Conservation (phyloP, 2,888 invertebrate species). For the Amiota minor region DNA sequence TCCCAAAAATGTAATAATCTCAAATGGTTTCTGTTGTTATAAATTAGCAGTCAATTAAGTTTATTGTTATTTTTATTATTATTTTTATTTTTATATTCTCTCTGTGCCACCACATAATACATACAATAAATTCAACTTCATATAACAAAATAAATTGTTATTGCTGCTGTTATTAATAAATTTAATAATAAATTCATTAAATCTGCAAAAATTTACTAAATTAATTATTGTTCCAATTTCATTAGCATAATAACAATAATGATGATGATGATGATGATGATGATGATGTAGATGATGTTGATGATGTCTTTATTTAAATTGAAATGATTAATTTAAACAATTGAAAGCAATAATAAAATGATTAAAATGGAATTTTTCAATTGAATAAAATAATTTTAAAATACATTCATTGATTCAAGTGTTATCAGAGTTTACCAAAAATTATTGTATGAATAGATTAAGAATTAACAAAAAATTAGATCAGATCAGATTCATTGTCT, state of each 20-base stretch:
- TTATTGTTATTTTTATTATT: neutral
- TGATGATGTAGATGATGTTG: too few relatives aligned
- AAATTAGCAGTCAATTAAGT: conserved; percentile 27
- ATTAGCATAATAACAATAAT: too few relatives aligned
- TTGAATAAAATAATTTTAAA: too few relatives aligned
- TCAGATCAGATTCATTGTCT: neutral
- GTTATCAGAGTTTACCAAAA: too few relatives aligned
- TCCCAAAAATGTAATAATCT: neutral
- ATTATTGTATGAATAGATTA: too few relatives aligned
- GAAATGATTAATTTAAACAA: conserved; percentile 24
- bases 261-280: too few relatives aligned
- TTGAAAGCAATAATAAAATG: neutral
- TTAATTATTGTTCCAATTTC: too few relatives aligned
- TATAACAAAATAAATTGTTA: neutral
- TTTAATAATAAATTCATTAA: too few relatives aligned
- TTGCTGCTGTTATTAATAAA: too few relatives aligned
- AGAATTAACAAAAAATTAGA: neutral
- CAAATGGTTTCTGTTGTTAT: conserved; percentile 8
- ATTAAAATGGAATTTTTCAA: too few relatives aligned
- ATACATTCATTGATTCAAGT: too few relatives aligned
- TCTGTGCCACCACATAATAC: neutral
- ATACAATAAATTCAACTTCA: conserved; percentile 19
- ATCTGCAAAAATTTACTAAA: too few relatives aligned
- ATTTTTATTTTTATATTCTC: neutral
- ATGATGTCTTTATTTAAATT: conserved; percentile 29